Percentiles rank a stretch among this genome's conserved stretches.
Conservation (phyloP, 2,797 vertebrate genomes). For the Tachyglossus aculeatus region DNA sequence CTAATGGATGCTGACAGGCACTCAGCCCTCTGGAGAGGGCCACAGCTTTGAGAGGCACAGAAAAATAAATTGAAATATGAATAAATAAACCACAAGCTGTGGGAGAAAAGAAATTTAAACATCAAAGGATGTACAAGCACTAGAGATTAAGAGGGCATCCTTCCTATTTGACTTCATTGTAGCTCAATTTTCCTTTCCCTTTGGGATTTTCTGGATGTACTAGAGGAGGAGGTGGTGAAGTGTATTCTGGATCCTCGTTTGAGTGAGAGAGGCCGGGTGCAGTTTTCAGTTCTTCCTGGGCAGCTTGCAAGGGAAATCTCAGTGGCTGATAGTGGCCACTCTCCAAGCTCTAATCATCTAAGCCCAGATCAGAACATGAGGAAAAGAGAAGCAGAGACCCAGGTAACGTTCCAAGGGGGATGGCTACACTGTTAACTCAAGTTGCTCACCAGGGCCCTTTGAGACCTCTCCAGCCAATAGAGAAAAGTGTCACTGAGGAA, state of each 20-base stretch:
- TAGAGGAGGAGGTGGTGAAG: constrained; percentile 38
- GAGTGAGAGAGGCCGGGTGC: constrained; percentile 66
- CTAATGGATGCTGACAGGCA: constrained; percentile 2
- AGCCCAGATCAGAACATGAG: constrained; percentile 33
- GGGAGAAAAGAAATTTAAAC: constrained; percentile 40
- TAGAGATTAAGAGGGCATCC: constrained; percentile 44
- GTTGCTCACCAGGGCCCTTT: background rate
- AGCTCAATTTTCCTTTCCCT: constrained; percentile 4
- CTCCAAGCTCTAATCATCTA: constrained; percentile 67
- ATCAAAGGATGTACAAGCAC: constrained; percentile 57
- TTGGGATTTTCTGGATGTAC: constrained; percentile 38
- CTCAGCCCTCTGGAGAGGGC: background rate
- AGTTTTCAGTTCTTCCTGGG: constrained; percentile 66
- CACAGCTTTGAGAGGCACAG: background rate
- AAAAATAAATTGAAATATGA: constrained; percentile 7
- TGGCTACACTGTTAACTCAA: too few relatives aligned
- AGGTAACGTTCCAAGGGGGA: too few relatives aligned
- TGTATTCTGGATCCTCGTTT: constrained; percentile 60
- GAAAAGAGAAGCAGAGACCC: constrained; percentile 20
- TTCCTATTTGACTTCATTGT: constrained; percentile 44
- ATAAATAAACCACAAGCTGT: constrained; percentile 50
- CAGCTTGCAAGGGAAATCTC: constrained; percentile 52
- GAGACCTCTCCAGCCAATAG: background rate
- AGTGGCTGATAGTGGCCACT: constrained; percentile 67
- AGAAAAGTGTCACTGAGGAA: too few relatives aligned